Percentiles rank a stretch among this genome's conserved stretches.
Conservation (phyloP, 2,888 invertebrate genomes). For the Lepidocyrtinus sp. region DNA sequence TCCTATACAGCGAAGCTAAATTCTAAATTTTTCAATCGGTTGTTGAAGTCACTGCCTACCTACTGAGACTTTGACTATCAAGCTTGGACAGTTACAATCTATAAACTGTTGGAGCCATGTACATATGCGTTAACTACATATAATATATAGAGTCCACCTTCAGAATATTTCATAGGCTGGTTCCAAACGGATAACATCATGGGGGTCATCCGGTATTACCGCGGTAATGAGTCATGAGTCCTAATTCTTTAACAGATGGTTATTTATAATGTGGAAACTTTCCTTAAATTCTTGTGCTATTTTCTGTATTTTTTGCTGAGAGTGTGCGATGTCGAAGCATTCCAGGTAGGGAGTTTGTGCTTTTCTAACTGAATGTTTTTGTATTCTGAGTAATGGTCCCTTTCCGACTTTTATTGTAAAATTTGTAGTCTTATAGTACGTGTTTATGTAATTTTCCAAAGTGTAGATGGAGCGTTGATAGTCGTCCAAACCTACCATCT, state of each 20-base stretch:
- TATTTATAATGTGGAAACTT: background rate
- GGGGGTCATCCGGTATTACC: too few relatives aligned
- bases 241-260: background rate
- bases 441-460: background rate
- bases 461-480: background rate
- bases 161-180: background rate
- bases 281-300: background rate
- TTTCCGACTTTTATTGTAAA: conserved; percentile 14
- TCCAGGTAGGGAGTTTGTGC: conserved; percentile 23
- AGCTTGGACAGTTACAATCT: too few relatives aligned
- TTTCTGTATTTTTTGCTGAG: conserved; percentile 3
- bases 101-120: too few relatives aligned
- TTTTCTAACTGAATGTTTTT: background rate
- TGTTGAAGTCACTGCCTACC: too few relatives aligned
- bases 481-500: background rate
- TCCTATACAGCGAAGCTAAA: too few relatives aligned
- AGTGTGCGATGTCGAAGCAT: conserved; percentile 47
- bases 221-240: too few relatives aligned
- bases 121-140: too few relatives aligned
- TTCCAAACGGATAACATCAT: too few relatives aligned
- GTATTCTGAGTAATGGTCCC: conserved; percentile 40
- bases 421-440: conserved; percentile 13
- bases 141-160: background rate
- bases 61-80: too few relatives aligned
- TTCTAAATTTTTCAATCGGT: too few relatives aligned